Evolutionary conservation across 2,888 invertebrate species (phyloP).

Genomic region (Salpingus planirostris): DNA sequence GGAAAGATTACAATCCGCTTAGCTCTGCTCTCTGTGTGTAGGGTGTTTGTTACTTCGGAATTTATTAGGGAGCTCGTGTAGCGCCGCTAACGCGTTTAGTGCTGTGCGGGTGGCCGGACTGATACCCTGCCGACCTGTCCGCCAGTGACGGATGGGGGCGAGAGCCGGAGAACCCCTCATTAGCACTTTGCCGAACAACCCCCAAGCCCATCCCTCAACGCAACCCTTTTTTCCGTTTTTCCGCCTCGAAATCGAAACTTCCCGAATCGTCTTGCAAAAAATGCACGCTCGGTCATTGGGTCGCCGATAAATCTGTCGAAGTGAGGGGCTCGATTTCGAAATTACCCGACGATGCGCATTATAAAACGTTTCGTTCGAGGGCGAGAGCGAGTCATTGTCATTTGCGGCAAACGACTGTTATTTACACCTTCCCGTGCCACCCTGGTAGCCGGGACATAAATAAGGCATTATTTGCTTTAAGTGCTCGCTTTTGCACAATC

Average conservation of each 20-base stretch:
- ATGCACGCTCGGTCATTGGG: too few relatives aligned
- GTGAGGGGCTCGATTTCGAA: too few relatives aligned
- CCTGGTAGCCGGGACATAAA: slow-evolving; percentile 11
- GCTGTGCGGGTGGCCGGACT: slow-evolving; percentile 33
- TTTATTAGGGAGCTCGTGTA: slow-evolving; percentile 34
- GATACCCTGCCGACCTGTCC: slow-evolving; percentile 25
- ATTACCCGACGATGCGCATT: too few relatives aligned
- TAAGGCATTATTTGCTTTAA: slow-evolving; percentile 14
- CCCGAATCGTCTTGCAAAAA: too few relatives aligned
- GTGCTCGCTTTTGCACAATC: slow-evolving; percentile 14
- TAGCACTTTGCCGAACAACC: slow-evolving; percentile 36
- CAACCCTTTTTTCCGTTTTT: too few relatives aligned
- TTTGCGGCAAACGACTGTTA: slow-evolving; percentile 9
- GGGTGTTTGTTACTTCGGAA: slow-evolving; percentile 39
- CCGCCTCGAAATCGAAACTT: too few relatives aligned
- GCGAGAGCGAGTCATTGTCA: too few relatives aligned
- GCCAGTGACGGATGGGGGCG: slow-evolving; percentile 36
- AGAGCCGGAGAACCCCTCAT: slow-evolving; percentile 31
- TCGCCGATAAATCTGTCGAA: too few relatives aligned
- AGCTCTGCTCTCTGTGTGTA: slow-evolving; percentile 26
- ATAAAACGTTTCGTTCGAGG: too few relatives aligned
- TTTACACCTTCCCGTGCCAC: slow-evolving; percentile 13
- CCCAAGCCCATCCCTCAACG: too few relatives aligned
- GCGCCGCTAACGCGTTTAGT: slow-evolving; percentile 39
- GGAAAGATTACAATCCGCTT: slow-evolving; percentile 41